These are phyloP conservation scores for Malaclemys terrapin DNA, from an alignment of 2,113 vertebrate genomes.

Conservation along the genomic window DNA sequence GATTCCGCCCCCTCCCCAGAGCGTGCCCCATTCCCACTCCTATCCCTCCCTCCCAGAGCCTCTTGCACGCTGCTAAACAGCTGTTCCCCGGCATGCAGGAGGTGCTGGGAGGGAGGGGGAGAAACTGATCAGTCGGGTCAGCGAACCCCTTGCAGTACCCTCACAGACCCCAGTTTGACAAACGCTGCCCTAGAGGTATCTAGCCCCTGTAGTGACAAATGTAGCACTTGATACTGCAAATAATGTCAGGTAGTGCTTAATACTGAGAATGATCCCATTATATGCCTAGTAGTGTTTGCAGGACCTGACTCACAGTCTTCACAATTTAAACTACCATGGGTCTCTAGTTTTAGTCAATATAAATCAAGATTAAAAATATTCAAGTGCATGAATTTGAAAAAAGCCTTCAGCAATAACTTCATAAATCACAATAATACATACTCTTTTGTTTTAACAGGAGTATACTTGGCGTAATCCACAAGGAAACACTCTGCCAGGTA, in stretches of 20 bases:
- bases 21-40: no score
- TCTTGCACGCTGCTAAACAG: no score
- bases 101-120: no score
- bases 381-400: background rate
- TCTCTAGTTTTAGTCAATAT: background rate
- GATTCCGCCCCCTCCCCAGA: no score
- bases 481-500: constrained; percentile 79
- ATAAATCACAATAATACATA: constrained; percentile 37
- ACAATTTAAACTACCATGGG: background rate
- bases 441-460: constrained; percentile 75
- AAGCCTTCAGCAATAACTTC: background rate
- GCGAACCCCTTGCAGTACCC: no score
- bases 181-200: background rate
- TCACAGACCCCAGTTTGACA: no score
- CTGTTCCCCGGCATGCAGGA: no score
- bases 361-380: background rate
- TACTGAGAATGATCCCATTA: background rate
- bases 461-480: constrained; percentile 80
- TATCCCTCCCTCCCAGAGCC: no score
- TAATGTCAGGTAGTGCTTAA: background rate
- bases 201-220: background rate
- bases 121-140: no score
- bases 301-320: background rate
- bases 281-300: background rate
- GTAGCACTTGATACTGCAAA: background rate